Percentiles rank a stretch among this genome's conserved stretches.
Conservation (phyloP, 2,888 invertebrate genomes). For the Sturmia bella region DNA sequence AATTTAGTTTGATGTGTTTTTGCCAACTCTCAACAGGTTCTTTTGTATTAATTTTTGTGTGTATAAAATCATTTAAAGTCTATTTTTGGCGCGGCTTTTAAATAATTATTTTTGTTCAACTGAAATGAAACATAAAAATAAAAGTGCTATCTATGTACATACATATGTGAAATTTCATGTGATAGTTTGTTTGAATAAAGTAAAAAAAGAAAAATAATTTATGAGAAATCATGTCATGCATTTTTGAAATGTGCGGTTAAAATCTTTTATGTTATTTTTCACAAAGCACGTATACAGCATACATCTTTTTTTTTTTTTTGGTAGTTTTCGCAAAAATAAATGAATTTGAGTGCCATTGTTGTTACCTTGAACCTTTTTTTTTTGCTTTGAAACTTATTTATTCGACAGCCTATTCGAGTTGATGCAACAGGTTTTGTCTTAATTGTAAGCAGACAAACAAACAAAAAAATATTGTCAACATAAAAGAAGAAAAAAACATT, state of each 20-base stretch:
- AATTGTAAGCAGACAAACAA: not conserved
- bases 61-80: no score
- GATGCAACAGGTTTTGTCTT: constrained; percentile 54
- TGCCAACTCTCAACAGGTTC: no score
- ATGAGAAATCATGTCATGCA: constrained; percentile 23
- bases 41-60: no score
- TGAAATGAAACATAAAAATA: no score
- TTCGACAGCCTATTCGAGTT: constrained; percentile 26
- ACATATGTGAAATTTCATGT: not conserved
- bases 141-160: no score
- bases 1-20: no score
- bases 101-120: no score
- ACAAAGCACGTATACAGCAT: constrained; percentile 3
- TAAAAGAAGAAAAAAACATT: not conserved
- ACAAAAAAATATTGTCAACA: not conserved
- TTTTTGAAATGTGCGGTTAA: constrained; percentile 12
- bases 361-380: constrained; percentile 51
- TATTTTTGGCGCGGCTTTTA: no score
- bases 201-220: not conserved
- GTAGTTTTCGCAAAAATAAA: constrained; percentile 23
- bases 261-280: constrained; percentile 23
- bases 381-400: constrained; percentile 23
- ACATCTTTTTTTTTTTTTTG: constrained; percentile 12
- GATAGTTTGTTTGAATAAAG: not conserved
- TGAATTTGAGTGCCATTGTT: constrained; percentile 19